Evolutionary conservation across 2,797 vertebrate genomes (phyloP).

Genomic region (Ambastaia sidthimunki): DNA sequence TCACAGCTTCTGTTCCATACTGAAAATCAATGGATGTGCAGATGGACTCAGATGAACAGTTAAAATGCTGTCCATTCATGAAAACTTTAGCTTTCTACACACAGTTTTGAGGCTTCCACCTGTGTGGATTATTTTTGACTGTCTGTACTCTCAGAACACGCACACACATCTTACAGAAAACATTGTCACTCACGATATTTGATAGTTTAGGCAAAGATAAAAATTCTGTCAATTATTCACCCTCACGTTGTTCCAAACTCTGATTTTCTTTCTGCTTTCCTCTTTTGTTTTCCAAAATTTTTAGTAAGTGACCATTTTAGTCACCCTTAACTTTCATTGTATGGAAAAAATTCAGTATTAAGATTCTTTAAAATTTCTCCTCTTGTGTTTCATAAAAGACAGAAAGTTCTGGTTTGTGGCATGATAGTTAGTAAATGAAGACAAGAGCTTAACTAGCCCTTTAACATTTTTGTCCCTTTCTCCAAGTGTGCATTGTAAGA

Average conservation of each 20-base stretch:
- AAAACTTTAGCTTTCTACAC: background rate
- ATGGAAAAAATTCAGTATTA: too few species aligned
- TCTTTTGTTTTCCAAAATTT: too few species aligned
- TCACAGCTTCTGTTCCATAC: background rate
- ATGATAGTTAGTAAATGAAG: too few species aligned
- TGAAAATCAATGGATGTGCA: background rate
- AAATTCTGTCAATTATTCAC: background rate
- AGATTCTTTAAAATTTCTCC: too few species aligned
- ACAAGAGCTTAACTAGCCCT: too few species aligned
- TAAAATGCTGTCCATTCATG: background rate
- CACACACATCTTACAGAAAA: background rate
- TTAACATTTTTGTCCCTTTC: background rate
- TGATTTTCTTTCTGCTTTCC: too few species aligned
- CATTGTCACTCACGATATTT: background rate
- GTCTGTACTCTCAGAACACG: background rate
- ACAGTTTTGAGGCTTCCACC: background rate
- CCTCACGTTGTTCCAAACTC: background rate
- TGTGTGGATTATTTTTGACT: background rate
- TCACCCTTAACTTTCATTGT: too few species aligned
- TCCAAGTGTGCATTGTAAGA: background rate
- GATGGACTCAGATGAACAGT: background rate
- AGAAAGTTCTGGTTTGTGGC: too few species aligned
- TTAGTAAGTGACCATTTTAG: too few species aligned
- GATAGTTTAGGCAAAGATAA: background rate
- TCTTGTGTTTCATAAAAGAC: too few species aligned